Conservation (phyloP, 2,113 vertebrate species). For the Thalassarche chlororhynchos region DNA sequence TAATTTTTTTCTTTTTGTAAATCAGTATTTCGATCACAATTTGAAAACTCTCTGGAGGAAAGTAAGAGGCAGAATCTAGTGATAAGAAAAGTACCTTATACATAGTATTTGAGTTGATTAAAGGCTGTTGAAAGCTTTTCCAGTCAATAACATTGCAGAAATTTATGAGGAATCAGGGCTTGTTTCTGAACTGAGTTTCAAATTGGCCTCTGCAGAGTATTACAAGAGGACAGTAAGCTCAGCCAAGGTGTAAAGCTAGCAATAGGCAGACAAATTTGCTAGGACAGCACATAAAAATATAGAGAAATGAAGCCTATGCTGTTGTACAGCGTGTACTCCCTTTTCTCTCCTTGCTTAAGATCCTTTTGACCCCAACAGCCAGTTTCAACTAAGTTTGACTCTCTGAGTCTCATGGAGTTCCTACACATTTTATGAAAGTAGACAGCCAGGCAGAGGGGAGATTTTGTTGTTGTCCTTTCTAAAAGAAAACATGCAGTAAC, state of each 20-base stretch:
- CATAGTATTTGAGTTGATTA: neutral
- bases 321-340: neutral
- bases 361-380: neutral
- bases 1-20: neutral
- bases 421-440: neutral
- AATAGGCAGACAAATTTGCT: neutral
- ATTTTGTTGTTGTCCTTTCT: neutral
- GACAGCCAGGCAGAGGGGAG: neutral
- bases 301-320: neutral
- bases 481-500: neutral
- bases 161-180: neutral
- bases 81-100: neutral
- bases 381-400: neutral
- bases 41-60: neutral
- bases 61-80: neutral
- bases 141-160: neutral
- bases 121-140: neutral
- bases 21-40: neutral
- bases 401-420: neutral
- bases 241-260: neutral
- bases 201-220: neutral
- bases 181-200: neutral
- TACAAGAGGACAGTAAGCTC: neutral
- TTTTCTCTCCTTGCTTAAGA: neutral
- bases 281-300: neutral